Conservation (phyloP, 2,113 vertebrate species). For the Dipodomys merriami region DNA sequence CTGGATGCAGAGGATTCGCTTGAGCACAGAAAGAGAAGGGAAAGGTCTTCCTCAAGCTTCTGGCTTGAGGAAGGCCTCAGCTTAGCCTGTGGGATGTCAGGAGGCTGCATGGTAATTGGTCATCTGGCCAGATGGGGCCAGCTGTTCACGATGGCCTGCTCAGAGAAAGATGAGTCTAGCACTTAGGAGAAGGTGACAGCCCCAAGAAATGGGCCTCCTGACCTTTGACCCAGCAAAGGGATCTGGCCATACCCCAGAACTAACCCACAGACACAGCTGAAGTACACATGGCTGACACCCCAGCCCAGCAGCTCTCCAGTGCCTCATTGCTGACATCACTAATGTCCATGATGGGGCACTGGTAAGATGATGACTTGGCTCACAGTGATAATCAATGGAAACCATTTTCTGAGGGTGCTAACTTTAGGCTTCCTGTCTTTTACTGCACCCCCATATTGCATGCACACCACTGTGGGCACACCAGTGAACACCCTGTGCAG, state of each 20-base stretch:
- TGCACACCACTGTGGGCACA: rapidly evolving
- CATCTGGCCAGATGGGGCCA: background rate
- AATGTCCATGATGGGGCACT: too few species aligned
- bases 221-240: background rate
- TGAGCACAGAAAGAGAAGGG: background rate
- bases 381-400: background rate
- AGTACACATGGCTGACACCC: rapidly evolving
- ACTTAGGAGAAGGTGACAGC: background rate
- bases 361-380: background rate
- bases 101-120: background rate
- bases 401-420: background rate
- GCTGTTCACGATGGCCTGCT: background rate
- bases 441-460: rapidly evolving
- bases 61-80: background rate
- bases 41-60: background rate
- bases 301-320: rapidly evolving
- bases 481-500: background rate
- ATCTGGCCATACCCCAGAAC: too few species aligned
- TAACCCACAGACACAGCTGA: background rate
- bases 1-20: background rate
- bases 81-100: background rate
- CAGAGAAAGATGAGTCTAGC: rapidly evolving
- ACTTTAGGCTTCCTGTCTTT: too few species aligned
- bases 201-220: background rate
- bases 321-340: too few species aligned